Conservation (phyloP, 2,888 invertebrate species). For the Acleris laterana region DNA sequence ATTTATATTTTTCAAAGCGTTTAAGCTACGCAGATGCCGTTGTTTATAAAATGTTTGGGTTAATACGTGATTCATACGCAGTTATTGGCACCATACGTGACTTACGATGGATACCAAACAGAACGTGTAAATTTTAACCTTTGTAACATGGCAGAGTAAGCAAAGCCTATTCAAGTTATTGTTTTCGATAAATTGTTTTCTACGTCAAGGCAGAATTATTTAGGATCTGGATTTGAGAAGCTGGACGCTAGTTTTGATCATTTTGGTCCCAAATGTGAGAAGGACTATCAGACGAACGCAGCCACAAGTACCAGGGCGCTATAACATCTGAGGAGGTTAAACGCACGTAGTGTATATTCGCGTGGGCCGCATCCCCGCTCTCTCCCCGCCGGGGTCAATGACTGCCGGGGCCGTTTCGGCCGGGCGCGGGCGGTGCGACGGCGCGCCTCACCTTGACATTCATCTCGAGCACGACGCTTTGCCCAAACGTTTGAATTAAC, state of each 20-base stretch:
- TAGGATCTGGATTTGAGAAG: constrained; percentile 22
- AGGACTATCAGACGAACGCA: constrained; percentile 43
- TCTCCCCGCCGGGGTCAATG: constrained; percentile 70
- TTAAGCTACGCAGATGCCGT: constrained; percentile 23
- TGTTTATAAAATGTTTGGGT: constrained; percentile 34
- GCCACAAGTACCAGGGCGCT: constrained; percentile 69
- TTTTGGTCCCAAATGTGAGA: constrained; percentile 13
- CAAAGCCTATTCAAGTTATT: constrained; percentile 47
- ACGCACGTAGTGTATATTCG: constrained; percentile 76
- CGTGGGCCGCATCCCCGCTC: constrained; percentile 74
- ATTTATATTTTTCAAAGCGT: constrained; percentile 1
- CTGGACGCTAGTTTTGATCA: constrained; percentile 15
- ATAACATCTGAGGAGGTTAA: constrained; percentile 72
- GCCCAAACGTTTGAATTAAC: constrained; percentile 77
- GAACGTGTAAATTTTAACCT: constrained; percentile 46
- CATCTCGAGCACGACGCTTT: constrained; percentile 78
- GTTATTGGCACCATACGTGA: constrained; percentile 50
- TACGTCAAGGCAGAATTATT: constrained; percentile 2
- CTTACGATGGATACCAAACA: constrained; percentile 47
- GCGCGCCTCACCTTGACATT: constrained; percentile 84
- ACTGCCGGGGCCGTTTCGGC: constrained; percentile 80
- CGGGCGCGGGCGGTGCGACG: constrained; percentile 59
- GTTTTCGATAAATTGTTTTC: constrained; percentile 8
- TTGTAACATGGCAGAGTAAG: constrained; percentile 54
- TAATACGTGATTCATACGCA: constrained; percentile 37